phyloP scores from a whole-genome alignment of 1,140 invertebrate species.

The Lucilia sericata region DNA sequence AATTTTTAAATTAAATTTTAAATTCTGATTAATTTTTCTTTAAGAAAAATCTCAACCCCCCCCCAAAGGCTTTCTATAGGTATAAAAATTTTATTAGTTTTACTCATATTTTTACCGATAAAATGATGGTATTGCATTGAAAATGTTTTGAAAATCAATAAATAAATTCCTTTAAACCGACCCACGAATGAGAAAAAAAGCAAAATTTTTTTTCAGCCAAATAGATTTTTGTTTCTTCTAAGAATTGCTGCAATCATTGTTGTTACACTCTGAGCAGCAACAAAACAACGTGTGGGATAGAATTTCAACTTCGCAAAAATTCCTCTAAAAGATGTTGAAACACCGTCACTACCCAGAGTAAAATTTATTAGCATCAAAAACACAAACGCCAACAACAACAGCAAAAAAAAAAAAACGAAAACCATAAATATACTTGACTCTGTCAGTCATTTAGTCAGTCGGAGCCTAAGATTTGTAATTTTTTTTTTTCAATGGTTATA shows the following conservation, averaged over 20 bases:
- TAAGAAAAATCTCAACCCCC: no score
- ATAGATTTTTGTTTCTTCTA: background rate
- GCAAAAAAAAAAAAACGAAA: no score
- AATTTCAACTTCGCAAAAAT: background rate
- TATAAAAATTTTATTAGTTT: no score
- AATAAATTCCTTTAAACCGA: background rate
- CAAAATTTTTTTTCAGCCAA: background rate
- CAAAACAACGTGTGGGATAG: background rate
- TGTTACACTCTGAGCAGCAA: background rate
- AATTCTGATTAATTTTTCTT: no score
- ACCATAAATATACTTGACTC: no score
- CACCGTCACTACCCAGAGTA: background rate
- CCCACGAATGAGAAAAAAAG: no score
- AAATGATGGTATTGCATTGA: background rate
- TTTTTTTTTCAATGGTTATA: no score
- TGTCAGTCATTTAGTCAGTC: no score
- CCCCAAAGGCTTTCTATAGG: no score
- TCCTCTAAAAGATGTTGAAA: background rate
- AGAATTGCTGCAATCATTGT: background rate
- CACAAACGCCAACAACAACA: background rate
- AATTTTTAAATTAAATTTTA: no score
- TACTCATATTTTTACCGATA: no score
- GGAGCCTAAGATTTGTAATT: background rate
- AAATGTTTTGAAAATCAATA: background rate
- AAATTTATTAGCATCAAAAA: background rate